Base-by-base conservation (phyloP, 2,113 vertebrate species). In the Mellivora capensis region DNA sequence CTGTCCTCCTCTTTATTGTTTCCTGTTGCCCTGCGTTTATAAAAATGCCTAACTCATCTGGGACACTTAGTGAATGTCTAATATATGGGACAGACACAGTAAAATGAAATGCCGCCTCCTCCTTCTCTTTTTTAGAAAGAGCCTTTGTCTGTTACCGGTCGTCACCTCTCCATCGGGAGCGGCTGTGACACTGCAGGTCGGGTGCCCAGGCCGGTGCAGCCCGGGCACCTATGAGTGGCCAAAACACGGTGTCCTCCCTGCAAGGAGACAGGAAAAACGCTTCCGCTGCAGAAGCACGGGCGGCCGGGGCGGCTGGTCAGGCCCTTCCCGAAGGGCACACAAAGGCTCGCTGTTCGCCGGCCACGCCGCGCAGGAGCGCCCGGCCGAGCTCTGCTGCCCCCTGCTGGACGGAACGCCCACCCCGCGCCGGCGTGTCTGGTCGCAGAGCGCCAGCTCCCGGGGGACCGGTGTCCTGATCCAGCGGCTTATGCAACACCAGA, bases 311-410 rank as follows among this genome's bases (percentile, higher is more conserved):
- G 20, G 21, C 88, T 12, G 10, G 0, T 7, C 1, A 18, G 27
- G 67, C 71, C 80, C 15, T 18, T 8, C 39, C 57, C 8, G 8
- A 3, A 15, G 91, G 44, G n/a, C 18, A 4, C 42, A 1, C 15
- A 6, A 20, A 0, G 64, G 82, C 93, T 57, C 5, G 6, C 23
- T 0, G 62, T 4, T 37, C 2, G 12, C 27, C 34, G 4, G 13
- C 77, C 0, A 0, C 37, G 42, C 81, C 1, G 64, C 44, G 14
- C 44, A 8, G 87, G 23, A 8, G 57, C n/a, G 83, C 49, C 29
- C 18, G 64, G 77, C 20, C 6, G 31, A 72, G 93, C 97, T 98
- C 39, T 98, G 98, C 96, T 82, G 97, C 97, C 98, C 98, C 57
- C 98, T 98, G 95, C 97, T 77, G 98, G 97, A 13, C 57, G 23